Conservation (phyloP, 2,113 vertebrate genomes). For the Tamias sibiricus region DNA sequence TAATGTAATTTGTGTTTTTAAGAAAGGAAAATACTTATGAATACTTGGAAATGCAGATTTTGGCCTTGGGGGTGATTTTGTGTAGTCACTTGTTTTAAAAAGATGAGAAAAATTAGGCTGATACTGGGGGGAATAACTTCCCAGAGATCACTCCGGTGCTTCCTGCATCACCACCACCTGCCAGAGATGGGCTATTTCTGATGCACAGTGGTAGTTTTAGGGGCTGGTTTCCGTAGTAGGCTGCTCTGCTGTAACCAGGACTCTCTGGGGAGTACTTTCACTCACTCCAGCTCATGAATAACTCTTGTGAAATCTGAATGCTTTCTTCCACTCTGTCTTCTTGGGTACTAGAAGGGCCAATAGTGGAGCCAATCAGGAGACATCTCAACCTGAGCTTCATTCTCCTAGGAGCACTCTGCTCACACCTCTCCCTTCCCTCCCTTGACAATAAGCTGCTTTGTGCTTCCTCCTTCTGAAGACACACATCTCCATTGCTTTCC, state of each 20-base stretch:
- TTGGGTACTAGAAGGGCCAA: neutral
- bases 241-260: neutral
- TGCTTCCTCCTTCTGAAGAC: neutral
- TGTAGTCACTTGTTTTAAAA: neutral
- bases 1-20: neutral
- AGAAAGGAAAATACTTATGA: neutral
- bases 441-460: neutral
- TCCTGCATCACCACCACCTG: accelerated
- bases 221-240: neutral
- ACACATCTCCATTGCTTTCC: neutral
- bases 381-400: neutral
- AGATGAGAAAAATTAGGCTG: neutral
- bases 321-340: neutral
- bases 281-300: neutral
- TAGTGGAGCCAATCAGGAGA: neutral
- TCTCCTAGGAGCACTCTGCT: neutral
- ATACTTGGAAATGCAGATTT: neutral
- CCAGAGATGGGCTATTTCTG: neutral
- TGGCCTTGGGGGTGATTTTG: neutral
- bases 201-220: neutral
- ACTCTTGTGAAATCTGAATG: neutral
- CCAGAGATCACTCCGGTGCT: neutral
- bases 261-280: neutral
- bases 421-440: neutral
- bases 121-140: neutral